Base-by-base conservation (phyloP, 2,797 vertebrate species). In the Selene dorsalis region DNA sequence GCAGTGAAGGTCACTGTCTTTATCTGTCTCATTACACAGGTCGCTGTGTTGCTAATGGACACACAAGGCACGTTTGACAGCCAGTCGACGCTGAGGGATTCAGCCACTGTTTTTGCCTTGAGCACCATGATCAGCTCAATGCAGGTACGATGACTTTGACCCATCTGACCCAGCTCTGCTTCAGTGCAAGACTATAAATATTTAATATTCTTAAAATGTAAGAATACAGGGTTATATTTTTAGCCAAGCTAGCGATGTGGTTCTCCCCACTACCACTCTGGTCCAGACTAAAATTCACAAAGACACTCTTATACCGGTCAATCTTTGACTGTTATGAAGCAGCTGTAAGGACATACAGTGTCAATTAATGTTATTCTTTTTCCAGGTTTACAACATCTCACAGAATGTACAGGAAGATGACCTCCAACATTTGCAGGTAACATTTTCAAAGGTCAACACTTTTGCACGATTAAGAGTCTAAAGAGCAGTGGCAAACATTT, bases 121-220 rank as follows among this genome's bases (percentile, higher is more conserved):
- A 99, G 98, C 95, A 99, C 98, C 70, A 99, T 99, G 98, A 99
- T 99, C 85, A 99, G 97, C 93, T 99, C 98, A 17, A 98, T 99
- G 95, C 98, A 99, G 98, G 98, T 99, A 92, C 39, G 2, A 6
- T 8, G 17, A 71, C 32, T 1, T 39, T 38, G 53, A 67, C 50
- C 24, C 22, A 3, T 2, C 32, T 2, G 24, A 59, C 69, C 53
- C 66, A 24, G 57, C 48, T 65, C 9, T 18, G 1, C 43, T 65
- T 13, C 2, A 20, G n/a, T 47, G 6, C 2, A 26, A 38, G 22
- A 57, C 8, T 17, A 13, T 73, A 48, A 10, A 53, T 59, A 38
- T 67, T 52, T 16, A 45, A 16, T 14, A 35, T 35, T 35, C 32
- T 35, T 35, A 14, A 43, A 53, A 20, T 62, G n/a, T 12, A 48